Evolutionary conservation across 2,113 vertebrate genomes (phyloP).

Genomic region (Limnothrissa miodon): DNA sequence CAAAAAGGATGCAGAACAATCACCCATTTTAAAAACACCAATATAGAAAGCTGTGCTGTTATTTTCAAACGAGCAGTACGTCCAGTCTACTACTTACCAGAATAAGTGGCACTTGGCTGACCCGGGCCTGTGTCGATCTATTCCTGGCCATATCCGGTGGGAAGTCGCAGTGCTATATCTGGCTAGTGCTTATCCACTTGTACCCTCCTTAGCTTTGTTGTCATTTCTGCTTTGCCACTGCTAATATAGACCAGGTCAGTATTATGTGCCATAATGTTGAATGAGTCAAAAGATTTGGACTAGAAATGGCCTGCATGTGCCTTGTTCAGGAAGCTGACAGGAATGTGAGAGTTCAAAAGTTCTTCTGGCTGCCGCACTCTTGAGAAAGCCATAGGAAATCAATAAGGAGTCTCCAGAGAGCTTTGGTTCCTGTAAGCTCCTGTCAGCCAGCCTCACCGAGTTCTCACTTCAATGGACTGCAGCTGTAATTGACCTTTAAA

Average conservation of each 20-base stretch:
- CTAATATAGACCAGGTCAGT: not conserved
- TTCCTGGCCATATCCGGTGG: not conserved
- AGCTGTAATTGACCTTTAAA: slow-evolving; percentile 5
- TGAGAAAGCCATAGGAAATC: slow-evolving; percentile 15
- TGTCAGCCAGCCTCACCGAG: not conserved
- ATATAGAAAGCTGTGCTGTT: not conserved
- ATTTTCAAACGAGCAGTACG: not conserved
- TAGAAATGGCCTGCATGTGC: not conserved
- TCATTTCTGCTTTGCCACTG: not conserved
- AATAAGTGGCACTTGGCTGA: slow-evolving; percentile 17
- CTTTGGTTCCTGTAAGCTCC: slow-evolving; percentile 2
- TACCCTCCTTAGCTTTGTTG: not conserved
- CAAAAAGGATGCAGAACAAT: not conserved
- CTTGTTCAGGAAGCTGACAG: not conserved
- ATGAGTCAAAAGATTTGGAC: not conserved
- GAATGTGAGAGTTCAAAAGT: slow-evolving; percentile 2
- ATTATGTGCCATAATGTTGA: not conserved
- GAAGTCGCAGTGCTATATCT: not conserved
- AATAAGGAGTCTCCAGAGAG: not conserved
- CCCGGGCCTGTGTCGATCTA: not conserved
- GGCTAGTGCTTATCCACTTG: not conserved
- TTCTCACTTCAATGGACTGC: not conserved
- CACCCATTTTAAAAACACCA: not conserved
- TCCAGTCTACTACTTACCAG: not conserved
- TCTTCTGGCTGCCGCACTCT: not conserved